phyloP scores from a whole-genome alignment of 2,888 invertebrate species.

The Lepidochitona cinerea region DNA sequence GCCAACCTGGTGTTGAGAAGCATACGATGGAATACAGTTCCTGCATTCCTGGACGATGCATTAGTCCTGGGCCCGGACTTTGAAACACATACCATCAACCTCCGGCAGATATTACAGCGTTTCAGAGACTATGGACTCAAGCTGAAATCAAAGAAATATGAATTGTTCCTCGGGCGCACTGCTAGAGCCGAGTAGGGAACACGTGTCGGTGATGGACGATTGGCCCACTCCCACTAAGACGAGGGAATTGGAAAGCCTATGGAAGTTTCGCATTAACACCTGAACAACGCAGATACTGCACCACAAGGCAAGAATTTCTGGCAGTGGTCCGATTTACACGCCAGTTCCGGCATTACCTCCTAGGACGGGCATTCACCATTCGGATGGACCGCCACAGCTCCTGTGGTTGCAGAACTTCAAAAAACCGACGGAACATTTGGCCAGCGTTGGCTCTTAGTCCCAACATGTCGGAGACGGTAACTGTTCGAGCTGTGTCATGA shows the following conservation, averaged over 20 bases:
- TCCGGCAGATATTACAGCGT: too few relatives aligned
- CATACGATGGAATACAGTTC: too few relatives aligned
- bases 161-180: neutral
- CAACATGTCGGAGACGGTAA: too few relatives aligned
- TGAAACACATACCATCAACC: too few relatives aligned
- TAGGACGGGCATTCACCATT: constrained; percentile 18
- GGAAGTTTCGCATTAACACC: constrained; percentile 6
- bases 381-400: constrained; percentile 20
- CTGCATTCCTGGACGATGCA: too few relatives aligned
- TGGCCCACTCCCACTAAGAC: neutral
- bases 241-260: constrained; percentile 13
- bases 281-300: too few relatives aligned
- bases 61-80: too few relatives aligned
- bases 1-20: too few relatives aligned
- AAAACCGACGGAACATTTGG: constrained; percentile 7
- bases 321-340: constrained; percentile 19
- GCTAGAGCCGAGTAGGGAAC: neutral
- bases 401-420: constrained; percentile 15
- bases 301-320: constrained; percentile 20
- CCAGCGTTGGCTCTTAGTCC: too few relatives aligned
- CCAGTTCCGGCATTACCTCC: constrained; percentile 20
- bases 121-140: neutral
- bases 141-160: constrained; percentile 3
- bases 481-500: too few relatives aligned
- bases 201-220: neutral